Evolutionary conservation across 2,113 vertebrate species (phyloP).

Genomic region (Tupaia tana): DNA sequence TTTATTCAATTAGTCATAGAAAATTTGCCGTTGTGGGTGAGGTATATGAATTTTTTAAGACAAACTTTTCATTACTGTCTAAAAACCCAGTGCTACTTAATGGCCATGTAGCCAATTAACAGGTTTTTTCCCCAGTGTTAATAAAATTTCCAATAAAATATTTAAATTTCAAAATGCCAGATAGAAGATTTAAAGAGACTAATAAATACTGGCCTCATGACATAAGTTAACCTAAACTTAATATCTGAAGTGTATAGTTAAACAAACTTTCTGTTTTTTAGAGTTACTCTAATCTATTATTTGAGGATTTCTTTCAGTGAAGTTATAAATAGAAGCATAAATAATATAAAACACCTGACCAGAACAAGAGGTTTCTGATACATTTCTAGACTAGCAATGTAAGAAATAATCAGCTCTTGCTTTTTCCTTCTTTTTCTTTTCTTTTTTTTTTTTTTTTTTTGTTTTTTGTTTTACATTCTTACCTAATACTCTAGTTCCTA

Average conservation of each 20-base stretch:
- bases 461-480: not conserved
- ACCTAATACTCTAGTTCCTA: not conserved
- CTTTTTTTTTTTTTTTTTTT: not conserved
- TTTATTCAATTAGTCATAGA: not conserved
- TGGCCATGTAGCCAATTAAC: not conserved
- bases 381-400: not conserved
- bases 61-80: not conserved
- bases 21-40: not conserved
- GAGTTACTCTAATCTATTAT: not conserved
- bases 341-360: not conserved
- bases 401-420: not conserved
- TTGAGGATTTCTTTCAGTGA: not conserved
- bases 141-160: not conserved
- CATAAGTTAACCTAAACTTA: not conserved
- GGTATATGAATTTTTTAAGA: not conserved
- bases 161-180: not conserved
- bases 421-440: not conserved
- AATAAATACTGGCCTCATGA: not conserved
- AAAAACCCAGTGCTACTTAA: not conserved
- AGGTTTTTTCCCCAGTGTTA: not conserved
- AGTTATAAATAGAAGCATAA: constrained; percentile 8
- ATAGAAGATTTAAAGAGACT: constrained; percentile 15
- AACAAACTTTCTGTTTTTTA: not conserved
- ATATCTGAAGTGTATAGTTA: not conserved
- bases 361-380: not conserved